Evolutionary conservation across 1,140 invertebrate genomes (phyloP), one percentile per base, ranked within the genome.

Genomic region (Zaprionus camerounensis): DNA sequence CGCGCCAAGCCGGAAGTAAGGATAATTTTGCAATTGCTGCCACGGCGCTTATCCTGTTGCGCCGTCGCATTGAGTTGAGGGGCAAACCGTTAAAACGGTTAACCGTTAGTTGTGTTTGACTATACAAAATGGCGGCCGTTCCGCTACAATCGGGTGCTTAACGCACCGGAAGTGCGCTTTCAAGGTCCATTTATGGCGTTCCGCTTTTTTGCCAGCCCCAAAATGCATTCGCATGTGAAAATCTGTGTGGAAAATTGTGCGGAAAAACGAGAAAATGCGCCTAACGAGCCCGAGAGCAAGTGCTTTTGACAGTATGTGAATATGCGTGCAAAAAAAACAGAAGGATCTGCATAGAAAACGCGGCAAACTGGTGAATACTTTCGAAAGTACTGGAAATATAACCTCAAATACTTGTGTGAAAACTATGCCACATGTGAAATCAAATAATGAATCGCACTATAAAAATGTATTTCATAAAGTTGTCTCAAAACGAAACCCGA

Each of bases 1-100:
- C 66, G 64, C 77, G 77, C 70, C 44, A 64, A 86, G 81, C 65
- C 81, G 84, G 81, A 88, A 90, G 84, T 88, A 88, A 88, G 84
- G 75, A 88, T 90, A 84, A 63, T 76, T 69, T 76, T 76, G 28
- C 34, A 55, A 63, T 62, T 88, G 31, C 9, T 12, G 15, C 63
- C 28, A 24, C 75, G 58, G 22, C 31, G 36, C 69, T 71, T 34
- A 88, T 90, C 81, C 84, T 78, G 84, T 88, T 88, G 85, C 84
- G 84, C 84, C 84, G 84, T 71, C 84, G 85, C 84, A 88, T 57
- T 90, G 49, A 31, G 9, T 31, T 70, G 51, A n/a, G 15, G 15
- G 51, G 41, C 22, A 22, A 24, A 13, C 20, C 17, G 20, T 51
- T 24, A 53, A 41, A 55, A 31, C 64, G n/a, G n/a, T 36, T 53